Evolutionary conservation across 2,113 vertebrate species (phyloP).

Genomic region (Lutjanus erythropterus): DNA sequence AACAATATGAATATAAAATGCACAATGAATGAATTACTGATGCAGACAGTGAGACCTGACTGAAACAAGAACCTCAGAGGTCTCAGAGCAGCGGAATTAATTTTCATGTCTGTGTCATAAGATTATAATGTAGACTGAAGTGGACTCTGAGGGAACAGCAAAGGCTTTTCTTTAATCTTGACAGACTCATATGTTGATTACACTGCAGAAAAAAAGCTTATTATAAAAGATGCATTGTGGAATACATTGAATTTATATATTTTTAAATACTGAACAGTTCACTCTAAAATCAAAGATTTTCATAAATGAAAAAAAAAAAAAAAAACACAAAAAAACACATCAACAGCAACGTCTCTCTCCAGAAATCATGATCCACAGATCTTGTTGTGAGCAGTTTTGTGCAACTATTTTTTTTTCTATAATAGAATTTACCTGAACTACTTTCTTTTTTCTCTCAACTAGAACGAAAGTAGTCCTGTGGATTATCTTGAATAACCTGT

Average conservation of each 20-base stretch:
- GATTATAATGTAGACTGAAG: not conserved
- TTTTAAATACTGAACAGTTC: not conserved
- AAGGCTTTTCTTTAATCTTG: not conserved
- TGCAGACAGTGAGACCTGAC: not conserved
- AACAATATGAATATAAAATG: no score
- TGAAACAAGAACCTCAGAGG: not conserved
- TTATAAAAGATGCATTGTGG: not conserved
- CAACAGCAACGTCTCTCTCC: no score
- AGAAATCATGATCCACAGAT: no score
- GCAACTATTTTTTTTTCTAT: no score
- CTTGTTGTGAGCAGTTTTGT: no score
- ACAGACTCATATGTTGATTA: not conserved
- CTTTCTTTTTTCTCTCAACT: no score
- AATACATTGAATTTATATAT: not conserved
- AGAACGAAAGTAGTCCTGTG: no score
- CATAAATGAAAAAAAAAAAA: no score
- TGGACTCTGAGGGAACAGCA: not conserved
- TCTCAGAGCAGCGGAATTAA: not conserved
- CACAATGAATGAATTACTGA: not conserved
- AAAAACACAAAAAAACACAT: no score
- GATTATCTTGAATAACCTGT: no score
- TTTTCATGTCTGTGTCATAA: not conserved
- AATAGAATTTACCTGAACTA: no score
- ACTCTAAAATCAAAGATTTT: no score
- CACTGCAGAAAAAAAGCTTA: not conserved